Evolutionary conservation across 2,888 invertebrate genomes (phyloP).

Genomic region (Clitarchus hookeri): DNA sequence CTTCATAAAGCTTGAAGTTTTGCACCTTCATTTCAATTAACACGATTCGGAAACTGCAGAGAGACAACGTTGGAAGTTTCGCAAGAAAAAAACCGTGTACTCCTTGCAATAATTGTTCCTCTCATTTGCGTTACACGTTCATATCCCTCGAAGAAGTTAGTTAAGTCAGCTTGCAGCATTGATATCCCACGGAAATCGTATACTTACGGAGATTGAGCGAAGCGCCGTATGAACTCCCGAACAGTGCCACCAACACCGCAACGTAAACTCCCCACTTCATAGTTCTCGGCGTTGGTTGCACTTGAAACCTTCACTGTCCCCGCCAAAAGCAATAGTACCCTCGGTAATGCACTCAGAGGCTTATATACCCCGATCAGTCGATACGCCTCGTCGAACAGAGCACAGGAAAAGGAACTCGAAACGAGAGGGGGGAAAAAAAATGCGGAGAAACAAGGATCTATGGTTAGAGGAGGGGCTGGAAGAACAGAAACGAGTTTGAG

Average conservation of each 20-base stretch:
- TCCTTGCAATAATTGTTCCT: no score
- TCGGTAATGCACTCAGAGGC: not conserved
- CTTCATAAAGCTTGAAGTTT: no score
- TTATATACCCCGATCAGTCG: not conserved
- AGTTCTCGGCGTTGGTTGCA: not conserved
- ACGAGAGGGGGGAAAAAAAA: no score
- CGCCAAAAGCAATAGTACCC: not conserved
- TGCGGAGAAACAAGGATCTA: no score
- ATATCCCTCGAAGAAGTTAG: no score
- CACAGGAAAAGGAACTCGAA: not conserved
- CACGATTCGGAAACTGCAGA: no score
- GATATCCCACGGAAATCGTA: no score
- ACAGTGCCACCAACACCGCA: not conserved
- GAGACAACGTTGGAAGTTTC: no score
- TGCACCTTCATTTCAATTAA: no score
- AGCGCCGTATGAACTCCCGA: not conserved
- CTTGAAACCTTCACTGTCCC: not conserved
- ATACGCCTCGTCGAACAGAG: not conserved
- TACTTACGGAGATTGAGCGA: not conserved
- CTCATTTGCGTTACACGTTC: no score
- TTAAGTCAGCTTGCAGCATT: no score
- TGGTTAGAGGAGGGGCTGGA: not conserved
- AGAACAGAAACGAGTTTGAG: not conserved
- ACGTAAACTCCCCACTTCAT: not conserved
- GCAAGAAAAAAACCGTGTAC: no score